Conservation (phyloP, 2,888 invertebrate species). For the Euphydryas editha region DNA sequence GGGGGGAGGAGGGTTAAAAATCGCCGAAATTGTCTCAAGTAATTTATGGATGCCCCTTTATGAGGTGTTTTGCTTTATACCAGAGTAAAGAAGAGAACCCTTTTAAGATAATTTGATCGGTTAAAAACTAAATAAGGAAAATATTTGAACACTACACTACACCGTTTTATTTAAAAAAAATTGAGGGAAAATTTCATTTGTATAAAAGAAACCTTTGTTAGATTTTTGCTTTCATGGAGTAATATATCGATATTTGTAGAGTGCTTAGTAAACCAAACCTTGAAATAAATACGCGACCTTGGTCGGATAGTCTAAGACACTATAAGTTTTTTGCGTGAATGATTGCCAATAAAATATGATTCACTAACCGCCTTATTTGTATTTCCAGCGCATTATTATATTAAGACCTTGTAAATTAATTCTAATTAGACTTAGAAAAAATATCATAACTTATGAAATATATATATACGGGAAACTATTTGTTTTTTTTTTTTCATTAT, state of each 20-base stretch:
- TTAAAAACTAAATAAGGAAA: too few relatives aligned
- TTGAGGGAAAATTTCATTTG: too few relatives aligned
- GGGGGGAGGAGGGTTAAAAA: too few relatives aligned
- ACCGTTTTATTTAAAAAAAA: too few relatives aligned
- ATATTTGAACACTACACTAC: too few relatives aligned
- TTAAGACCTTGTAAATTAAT: constrained; percentile 6
- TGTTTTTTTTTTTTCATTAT: neutral
- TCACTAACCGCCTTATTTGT: constrained; percentile 40
- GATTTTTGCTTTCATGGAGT: neutral
- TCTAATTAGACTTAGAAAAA: constrained; percentile 5
- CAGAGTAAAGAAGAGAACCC: too few relatives aligned
- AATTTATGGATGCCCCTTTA: too few relatives aligned
- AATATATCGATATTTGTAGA: constrained; percentile 12
- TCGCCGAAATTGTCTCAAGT: too few relatives aligned
- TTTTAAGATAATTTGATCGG: too few relatives aligned
- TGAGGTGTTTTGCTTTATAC: too few relatives aligned
- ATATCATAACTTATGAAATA: neutral
- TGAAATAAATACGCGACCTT: constrained; percentile 34
- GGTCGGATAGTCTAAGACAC: constrained; percentile 27
- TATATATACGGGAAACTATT: neutral
- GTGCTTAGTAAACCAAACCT: constrained; percentile 25
- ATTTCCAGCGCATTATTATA: constrained; percentile 35
- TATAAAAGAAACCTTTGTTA: neutral
- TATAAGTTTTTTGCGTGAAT: constrained; percentile 34
- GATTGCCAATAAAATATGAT: constrained; percentile 38